Evolutionary conservation across 2,888 invertebrate genomes (phyloP), one percentile per base, ranked within the genome.

Genomic region (Agriotes lineatus): DNA sequence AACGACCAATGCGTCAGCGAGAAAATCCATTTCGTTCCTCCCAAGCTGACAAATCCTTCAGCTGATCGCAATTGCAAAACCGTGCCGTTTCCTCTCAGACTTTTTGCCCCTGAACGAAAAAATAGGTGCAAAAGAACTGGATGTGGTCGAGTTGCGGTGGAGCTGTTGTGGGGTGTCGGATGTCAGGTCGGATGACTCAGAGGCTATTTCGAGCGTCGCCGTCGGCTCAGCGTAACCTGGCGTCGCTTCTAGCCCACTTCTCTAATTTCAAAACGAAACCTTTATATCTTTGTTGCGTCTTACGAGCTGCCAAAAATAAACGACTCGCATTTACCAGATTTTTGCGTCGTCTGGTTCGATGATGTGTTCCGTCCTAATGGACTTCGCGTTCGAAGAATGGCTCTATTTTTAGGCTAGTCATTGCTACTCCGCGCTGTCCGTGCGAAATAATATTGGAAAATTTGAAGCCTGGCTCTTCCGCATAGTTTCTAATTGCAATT

Each of bases 131-230:
- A 25, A 70, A 70, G 68, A 69, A 72, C 62, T 69, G 65, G 67
- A 71, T 67, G 72, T 67, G 73, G 72, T 73, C 70, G 67, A 58
- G 67, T 64, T 67, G 71, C 57, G 74, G 75, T 75, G 77, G 72
- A 73, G 72, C 71, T 72, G 50, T 14, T 9, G 66, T 20, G 63
- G 72, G 74, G 78, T 80, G 75, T 80, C 79, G 74, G 72, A 75
- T 80, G 75, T 78, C 80, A 74, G 77, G 74, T 78, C 74, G 68
- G 73, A 75, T 80, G 80, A 80, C 76, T 80, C 80, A 80, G 69
- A 73, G 66, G 77, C 78, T 80, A 79, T 79, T 79, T 79, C 79
- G 77, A 79, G 78, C 79, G 74, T 73, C 76, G 74, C 73, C 74
- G 76, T 74, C 76, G 74, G 74, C 76, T 75, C 78, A 75, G 68